A percentile compares a stretch with the other conserved stretches of the same genome.
These are phyloP conservation scores for Corella eumyota DNA, from an alignment of 23 tunicate genomes.

Conservation along the genomic window DNA sequence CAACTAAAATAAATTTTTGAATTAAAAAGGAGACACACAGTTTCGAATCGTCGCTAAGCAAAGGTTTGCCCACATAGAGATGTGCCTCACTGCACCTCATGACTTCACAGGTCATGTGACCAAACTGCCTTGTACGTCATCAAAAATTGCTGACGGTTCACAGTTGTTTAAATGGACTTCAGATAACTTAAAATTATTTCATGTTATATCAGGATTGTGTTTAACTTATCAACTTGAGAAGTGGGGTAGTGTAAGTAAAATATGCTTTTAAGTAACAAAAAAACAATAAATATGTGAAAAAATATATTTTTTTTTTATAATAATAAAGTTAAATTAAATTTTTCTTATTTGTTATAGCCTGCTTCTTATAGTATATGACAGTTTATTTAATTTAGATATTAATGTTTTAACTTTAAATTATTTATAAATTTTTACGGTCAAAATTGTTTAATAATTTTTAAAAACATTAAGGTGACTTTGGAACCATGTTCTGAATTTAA, in stretches of 20 bases:
- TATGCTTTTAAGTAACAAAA: too few species aligned
- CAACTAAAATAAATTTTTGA: too few species aligned
- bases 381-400: too few species aligned
- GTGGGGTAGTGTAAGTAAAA: slow-evolving; percentile 41
- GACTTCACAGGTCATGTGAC: slow-evolving; percentile 1
- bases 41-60: slow-evolving; percentile 40
- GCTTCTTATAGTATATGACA: too few species aligned
- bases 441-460: not conserved
- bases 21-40: slow-evolving; percentile 75
- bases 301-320: not conserved
- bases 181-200: slow-evolving; percentile 6
- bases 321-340: not conserved
- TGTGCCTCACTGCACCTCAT: slow-evolving; percentile 23
- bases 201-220: slow-evolving; percentile 35
- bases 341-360: not conserved
- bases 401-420: too few species aligned
- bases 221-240: slow-evolving; percentile 16
- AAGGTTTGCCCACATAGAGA: not conserved
- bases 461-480: slow-evolving; percentile 14
- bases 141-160: slow-evolving; percentile 14
- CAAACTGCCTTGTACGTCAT: slow-evolving; percentile 18
- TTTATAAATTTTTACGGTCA: too few species aligned
- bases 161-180: slow-evolving; percentile 55
- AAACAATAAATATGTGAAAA: too few species aligned
- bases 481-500: slow-evolving; percentile 14